Evolutionary conservation across 53 echinoderm and acorn worm genomes (phyloP).

Genomic region (Echinometra lucunter): DNA sequence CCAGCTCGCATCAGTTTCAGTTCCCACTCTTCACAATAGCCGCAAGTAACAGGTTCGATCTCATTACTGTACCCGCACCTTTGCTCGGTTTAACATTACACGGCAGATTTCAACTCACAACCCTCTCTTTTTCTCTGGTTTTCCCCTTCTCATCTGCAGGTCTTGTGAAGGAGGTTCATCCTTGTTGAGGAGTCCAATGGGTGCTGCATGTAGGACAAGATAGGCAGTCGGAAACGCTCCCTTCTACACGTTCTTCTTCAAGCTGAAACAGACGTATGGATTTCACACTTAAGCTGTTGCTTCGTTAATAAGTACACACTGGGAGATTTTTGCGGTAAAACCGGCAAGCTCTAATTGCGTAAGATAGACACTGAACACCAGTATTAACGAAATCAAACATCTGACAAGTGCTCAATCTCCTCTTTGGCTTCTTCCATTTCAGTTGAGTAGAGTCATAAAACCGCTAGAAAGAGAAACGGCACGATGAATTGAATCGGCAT

Average conservation of each 20-base stretch:
- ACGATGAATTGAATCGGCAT: constrained; percentile 14
- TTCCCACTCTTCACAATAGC: constrained; percentile 60
- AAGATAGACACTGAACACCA: not conserved
- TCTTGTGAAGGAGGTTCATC: constrained; percentile 24
- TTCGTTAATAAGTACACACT: constrained; percentile 18
- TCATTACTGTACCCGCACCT: constrained; percentile 31
- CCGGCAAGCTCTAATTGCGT: not conserved
- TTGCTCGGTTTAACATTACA: constrained; percentile 61
- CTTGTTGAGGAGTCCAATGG: not conserved
- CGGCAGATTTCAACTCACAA: constrained; percentile 51
- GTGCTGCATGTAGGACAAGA: constrained; percentile 13
- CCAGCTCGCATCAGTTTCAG: constrained; percentile 52
- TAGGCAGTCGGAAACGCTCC: not conserved
- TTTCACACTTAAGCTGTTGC: constrained; percentile 26
- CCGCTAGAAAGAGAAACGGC: not conserved
- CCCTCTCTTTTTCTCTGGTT: constrained; percentile 23
- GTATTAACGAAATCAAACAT: not conserved
- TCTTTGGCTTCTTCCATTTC: not conserved
- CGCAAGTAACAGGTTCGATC: constrained; percentile 6
- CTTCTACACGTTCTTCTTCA: constrained; percentile 11
- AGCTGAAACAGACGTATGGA: not conserved
- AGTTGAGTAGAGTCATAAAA: not conserved
- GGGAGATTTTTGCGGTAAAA: constrained; percentile 1
- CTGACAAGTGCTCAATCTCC: not conserved
- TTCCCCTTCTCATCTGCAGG: constrained; percentile 31